Base-by-base conservation (phyloP, 2,888 invertebrate genomes). In the Odontomyia ornata region DNA sequence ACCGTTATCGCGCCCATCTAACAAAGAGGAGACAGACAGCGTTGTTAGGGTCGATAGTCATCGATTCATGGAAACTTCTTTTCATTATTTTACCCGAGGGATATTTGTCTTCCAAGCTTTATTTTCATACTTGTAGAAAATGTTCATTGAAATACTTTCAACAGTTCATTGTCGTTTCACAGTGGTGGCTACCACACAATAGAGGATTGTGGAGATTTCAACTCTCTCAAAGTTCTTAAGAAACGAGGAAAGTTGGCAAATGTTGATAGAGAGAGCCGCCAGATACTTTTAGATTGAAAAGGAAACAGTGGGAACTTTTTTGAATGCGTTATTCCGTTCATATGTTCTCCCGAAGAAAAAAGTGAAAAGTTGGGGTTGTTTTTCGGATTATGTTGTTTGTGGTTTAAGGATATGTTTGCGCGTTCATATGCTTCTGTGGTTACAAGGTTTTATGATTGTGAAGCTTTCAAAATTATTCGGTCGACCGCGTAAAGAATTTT, bases 51-150 rank as follows among this genome's bases (percentile, higher is more conserved):
- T 67, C 67, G 67, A 67, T 67, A 21, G 67, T 46, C n/a, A 67
- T 67, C 43, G 67, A 43, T 67, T 46, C 43, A 43, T 43, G 67
- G 18, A 43, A 67, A 67, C 67, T 43, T 67, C 67, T 67, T 67
- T 67, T 43, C 67, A 67, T 67, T 67, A 67, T 67, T 67, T 67
- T 36, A 21, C 67, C 46, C 43, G 67, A 36, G 67, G 67, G 67
- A 46, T 67, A 27, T 67, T 36, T 67, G 67, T 36, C 46, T 67
- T 67, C 4, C 43, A 18, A 36, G 46, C 43, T 36, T 21, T 67
- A 27, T 67, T 67, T 67, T 67, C 23, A 43, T 67, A 30, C 64
- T 64, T 27, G n/a, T 67, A 43, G 67, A 67, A 67, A 67, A 46
- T 67, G 67, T 27, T 46, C 67, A 67, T 67, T 67, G 67, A 67